These are phyloP conservation scores for Elaphurus davidianus DNA, from an alignment of 2,113 vertebrate genomes.

Conservation along the genomic window DNA sequence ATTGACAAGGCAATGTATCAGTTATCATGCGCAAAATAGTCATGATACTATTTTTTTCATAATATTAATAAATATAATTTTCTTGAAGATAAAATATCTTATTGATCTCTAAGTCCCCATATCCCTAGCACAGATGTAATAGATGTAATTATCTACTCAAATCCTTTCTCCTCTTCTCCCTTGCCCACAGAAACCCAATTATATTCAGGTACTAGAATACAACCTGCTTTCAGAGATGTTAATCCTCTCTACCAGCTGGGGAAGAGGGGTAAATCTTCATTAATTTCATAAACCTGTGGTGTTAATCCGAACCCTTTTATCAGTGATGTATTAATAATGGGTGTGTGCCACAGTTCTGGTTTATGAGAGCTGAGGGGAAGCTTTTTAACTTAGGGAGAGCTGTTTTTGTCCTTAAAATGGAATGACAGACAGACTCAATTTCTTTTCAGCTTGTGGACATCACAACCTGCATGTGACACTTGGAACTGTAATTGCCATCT, in stretches of 20 bases:
- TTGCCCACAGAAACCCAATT: neutral
- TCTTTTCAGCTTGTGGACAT: neutral
- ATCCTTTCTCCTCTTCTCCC: neutral
- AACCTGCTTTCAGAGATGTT: neutral
- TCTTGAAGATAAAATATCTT: neutral
- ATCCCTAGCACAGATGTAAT: neutral
- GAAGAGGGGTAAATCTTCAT: neutral
- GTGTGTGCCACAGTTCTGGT: neutral
- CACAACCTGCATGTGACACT: neutral
- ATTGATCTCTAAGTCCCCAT: neutral
- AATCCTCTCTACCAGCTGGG: neutral
- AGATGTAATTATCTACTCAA: neutral
- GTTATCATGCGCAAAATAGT: neutral
- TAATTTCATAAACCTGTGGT: neutral
- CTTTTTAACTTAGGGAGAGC: neutral
- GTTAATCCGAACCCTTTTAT: neutral
- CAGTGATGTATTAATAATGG: neutral
- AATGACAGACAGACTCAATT: neutral
- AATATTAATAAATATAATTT: conserved; percentile 17
- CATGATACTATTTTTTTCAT: neutral
- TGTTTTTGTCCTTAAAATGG: neutral
- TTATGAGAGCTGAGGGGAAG: neutral
- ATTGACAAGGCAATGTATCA: neutral
- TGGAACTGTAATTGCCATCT: neutral
- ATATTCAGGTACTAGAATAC: neutral